A percentile compares a stretch with the other conserved stretches of the same genome.
Evolutionary conservation across 2,888 invertebrate species (phyloP).

Genomic region (Melinaea menophilus): DNA sequence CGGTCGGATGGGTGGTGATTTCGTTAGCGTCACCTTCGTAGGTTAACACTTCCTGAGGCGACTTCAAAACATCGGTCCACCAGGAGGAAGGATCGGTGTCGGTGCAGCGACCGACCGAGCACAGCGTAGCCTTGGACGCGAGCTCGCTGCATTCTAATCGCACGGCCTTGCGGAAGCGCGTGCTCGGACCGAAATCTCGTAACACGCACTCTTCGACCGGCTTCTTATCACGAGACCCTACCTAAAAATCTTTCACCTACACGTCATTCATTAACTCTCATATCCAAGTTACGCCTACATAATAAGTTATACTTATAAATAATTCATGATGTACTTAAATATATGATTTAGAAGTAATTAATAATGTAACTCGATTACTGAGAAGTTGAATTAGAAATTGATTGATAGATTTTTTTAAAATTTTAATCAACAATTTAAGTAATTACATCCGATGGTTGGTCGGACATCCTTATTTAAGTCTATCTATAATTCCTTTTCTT

Average conservation of each 20-base stretch:
- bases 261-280: conserved; percentile 2
- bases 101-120: conserved; percentile 73
- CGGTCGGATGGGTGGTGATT: conserved; percentile 50
- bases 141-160: conserved; percentile 76
- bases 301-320: too few relatives aligned
- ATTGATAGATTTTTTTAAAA: too few relatives aligned
- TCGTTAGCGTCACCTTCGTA: conserved; percentile 67
- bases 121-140: conserved; percentile 70
- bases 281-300: background rate
- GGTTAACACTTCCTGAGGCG: conserved; percentile 61
- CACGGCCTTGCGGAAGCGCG: conserved; percentile 76
- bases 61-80: conserved; percentile 56
- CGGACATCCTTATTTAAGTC: too few relatives aligned
- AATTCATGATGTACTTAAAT: too few relatives aligned
- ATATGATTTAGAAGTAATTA: too few relatives aligned
- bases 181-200: conserved; percentile 63
- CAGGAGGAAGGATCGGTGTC: conserved; percentile 64
- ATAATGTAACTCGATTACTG: too few relatives aligned
- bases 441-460: too few relatives aligned
- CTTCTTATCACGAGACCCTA: conserved; percentile 53
- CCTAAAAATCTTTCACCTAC: conserved; percentile 27
- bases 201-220: conserved; percentile 45
- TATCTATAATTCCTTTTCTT: too few relatives aligned
- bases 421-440: too few relatives aligned
- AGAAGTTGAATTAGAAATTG: too few relatives aligned